Conservation (phyloP, 2,113 vertebrate species). For the Corvus moneduloides region DNA sequence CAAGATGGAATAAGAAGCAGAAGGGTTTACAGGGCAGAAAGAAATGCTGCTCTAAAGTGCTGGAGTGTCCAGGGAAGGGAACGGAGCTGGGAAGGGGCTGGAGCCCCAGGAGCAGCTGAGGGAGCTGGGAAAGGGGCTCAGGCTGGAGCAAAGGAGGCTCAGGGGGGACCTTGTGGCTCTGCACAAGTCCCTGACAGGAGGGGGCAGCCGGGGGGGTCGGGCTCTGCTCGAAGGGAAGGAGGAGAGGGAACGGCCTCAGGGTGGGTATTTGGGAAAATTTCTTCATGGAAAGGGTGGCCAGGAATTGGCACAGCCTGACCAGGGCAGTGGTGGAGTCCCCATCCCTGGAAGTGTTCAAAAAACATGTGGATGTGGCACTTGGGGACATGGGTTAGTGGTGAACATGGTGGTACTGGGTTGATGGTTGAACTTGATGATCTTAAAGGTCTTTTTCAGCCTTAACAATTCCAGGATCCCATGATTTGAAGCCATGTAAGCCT, state of each 20-base stretch:
- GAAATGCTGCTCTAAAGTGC: background rate
- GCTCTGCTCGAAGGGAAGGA: background rate
- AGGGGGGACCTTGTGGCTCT: background rate
- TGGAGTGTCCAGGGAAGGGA: background rate
- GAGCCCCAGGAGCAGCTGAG: fast-evolving
- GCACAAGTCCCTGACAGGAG: background rate
- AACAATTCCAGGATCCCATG: too few relatives aligned
- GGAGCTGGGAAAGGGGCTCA: background rate
- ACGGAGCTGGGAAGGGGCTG: background rate
- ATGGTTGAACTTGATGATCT: background rate
- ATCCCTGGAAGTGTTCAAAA: background rate
- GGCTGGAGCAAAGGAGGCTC: background rate
- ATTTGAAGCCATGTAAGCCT: background rate
- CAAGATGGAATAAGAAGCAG: background rate
- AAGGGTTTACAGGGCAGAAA: background rate
- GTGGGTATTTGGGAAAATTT: background rate
- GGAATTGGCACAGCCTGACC: background rate
- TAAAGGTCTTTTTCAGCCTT: background rate
- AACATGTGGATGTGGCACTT: fast-evolving
- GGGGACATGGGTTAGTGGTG: background rate
- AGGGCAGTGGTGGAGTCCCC: background rate
- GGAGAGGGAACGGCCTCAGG: fast-evolving
- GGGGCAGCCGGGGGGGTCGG: background rate
- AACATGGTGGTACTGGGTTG: too few relatives aligned
- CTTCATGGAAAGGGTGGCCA: background rate